These are phyloP conservation scores for Argyresthia goedartella DNA, from an alignment of 2,888 invertebrate genomes.

Conservation along the genomic window DNA sequence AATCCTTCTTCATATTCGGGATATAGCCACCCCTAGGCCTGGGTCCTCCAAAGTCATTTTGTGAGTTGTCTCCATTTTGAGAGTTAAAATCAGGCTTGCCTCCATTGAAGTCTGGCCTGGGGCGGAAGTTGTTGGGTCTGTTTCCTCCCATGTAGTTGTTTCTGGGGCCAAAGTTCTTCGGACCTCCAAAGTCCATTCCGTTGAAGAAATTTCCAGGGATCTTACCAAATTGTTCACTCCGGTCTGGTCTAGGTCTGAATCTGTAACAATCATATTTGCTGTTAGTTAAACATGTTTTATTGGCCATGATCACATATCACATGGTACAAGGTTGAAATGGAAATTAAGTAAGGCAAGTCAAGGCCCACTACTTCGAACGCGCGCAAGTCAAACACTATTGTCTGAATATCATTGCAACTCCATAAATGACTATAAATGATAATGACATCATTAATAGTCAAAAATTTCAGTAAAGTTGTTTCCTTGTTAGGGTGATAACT, in stretches of 20 bases:
- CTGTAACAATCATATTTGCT: constrained; percentile 20
- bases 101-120: constrained; percentile 62
- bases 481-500: no score
- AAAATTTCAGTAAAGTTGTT: no score
- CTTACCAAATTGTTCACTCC: constrained; percentile 75
- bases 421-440: no score
- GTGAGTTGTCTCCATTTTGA: constrained; percentile 48
- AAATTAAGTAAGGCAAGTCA: not conserved
- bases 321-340: not conserved
- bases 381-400: no score
- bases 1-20: constrained; percentile 43
- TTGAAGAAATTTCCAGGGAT: constrained; percentile 60
- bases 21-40: constrained; percentile 56
- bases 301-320: not conserved
- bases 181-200: constrained; percentile 62
- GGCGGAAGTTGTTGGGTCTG: constrained; percentile 51
- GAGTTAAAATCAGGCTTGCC: constrained; percentile 52
- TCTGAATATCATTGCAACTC: no score
- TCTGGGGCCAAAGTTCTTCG: constrained; percentile 60
- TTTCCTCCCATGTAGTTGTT: constrained; percentile 38
- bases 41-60: constrained; percentile 60
- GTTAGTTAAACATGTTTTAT: no score
- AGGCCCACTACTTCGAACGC: no score
- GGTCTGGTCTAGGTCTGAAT: constrained; percentile 74
- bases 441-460: no score